A percentile compares a stretch with the other conserved stretches of the same genome.
Conservation (phyloP, 2,797 vertebrate species). For the Aeoliscus strigatus region DNA sequence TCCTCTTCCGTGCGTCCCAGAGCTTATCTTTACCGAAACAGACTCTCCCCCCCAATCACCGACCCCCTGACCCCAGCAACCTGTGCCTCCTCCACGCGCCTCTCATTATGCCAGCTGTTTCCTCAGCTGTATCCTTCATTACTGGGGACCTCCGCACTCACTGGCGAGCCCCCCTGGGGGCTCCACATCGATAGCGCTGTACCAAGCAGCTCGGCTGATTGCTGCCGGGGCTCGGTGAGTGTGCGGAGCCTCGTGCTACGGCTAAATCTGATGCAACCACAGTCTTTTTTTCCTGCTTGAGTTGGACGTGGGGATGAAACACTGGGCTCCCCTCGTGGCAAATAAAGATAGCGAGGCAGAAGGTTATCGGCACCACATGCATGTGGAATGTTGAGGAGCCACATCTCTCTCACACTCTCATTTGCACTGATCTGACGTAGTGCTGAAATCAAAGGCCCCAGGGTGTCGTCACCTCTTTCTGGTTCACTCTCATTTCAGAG, state of each 20-base stretch:
- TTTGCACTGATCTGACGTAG: conserved; percentile 38
- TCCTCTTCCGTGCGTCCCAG: conserved; percentile 3
- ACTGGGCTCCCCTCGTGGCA: conserved; percentile 27
- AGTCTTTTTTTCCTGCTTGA: conserved; percentile 26
- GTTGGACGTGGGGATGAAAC: conserved; percentile 53
- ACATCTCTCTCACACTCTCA: too few species aligned
- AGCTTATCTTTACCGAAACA: conserved; percentile 13
- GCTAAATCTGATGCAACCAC: conserved; percentile 49
- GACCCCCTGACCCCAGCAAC: conserved; percentile 29
- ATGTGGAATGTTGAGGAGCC: too few species aligned
- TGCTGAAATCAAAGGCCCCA: conserved; percentile 39
- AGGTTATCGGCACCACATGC: conserved; percentile 51
- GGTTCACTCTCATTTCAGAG: too few species aligned
- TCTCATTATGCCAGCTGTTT: conserved; percentile 56
- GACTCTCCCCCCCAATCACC: conserved; percentile 9
- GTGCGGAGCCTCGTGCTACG: conserved; percentile 40
- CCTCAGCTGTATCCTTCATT: conserved; percentile 53
- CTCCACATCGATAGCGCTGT: conserved; percentile 61
- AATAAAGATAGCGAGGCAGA: conserved; percentile 48
- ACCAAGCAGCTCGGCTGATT: conserved; percentile 33
- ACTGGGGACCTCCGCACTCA: conserved; percentile 18
- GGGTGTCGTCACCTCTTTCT: too few species aligned
- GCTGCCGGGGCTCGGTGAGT: conserved; percentile 19
- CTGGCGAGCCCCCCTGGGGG: conserved; percentile 44
- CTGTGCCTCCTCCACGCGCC: conserved; percentile 17